A percentile compares a stretch with the other conserved stretches of the same genome.
Conservation (phyloP, 2,113 vertebrate species). For the Balaeniceps rex region DNA sequence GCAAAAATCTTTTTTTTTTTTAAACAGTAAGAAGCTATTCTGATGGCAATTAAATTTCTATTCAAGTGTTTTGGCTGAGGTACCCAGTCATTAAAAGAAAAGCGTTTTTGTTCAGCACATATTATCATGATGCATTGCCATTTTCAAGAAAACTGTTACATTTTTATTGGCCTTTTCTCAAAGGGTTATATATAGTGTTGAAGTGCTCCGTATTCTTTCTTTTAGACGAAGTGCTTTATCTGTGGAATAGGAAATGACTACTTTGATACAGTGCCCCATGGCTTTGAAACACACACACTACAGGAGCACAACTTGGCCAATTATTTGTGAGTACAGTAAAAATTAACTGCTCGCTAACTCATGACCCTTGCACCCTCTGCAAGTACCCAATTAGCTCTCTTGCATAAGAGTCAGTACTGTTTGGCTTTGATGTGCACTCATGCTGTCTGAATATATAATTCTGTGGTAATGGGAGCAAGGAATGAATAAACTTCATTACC, state of each 20-base stretch:
- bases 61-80: neutral
- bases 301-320: conserved; percentile 99
- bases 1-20: neutral
- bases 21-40: neutral
- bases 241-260: conserved; percentile 98
- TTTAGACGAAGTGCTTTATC: conserved; percentile 96
- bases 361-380: neutral
- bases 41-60: neutral
- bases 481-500: neutral
- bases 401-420: neutral
- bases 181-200: neutral
- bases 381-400: neutral
- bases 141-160: neutral
- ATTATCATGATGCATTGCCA: neutral
- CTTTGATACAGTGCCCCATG: conserved; percentile 97
- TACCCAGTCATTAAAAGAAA: neutral
- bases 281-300: conserved; percentile 96
- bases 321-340: conserved; percentile 88
- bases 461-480: neutral
- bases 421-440: neutral
- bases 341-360: neutral
- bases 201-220: neutral
- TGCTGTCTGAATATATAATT: neutral
- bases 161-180: neutral
- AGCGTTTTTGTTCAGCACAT: neutral